Conservation (phyloP, 2,797 vertebrate genomes). For the Bucorvus abyssinicus region DNA sequence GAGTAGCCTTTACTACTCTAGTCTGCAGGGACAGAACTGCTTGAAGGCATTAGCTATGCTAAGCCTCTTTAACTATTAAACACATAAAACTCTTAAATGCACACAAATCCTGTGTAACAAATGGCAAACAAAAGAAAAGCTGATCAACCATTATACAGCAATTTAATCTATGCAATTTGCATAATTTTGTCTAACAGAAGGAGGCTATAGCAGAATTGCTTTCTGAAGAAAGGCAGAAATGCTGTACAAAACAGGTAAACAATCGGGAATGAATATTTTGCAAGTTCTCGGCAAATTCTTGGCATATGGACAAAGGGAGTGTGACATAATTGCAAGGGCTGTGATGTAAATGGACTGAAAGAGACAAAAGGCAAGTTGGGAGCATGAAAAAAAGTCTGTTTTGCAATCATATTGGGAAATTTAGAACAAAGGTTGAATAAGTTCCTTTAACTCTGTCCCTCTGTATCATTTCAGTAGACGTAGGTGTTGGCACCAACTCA, state of each 20-base stretch:
- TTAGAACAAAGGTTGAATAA: neutral
- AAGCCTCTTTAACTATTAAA: conserved; percentile 69
- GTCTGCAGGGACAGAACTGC: conserved; percentile 13
- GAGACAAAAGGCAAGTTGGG: neutral
- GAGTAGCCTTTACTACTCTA: neutral
- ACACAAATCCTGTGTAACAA: conserved; percentile 61
- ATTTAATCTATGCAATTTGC: conserved; percentile 60
- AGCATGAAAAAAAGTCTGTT: neutral
- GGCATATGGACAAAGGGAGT: neutral
- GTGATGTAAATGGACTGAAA: neutral
- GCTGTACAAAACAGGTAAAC: conserved; percentile 46
- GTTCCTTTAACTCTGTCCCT: neutral
- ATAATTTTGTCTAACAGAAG: conserved; percentile 52
- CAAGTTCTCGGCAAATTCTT: conserved; percentile 7
- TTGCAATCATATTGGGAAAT: neutral
- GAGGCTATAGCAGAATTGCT: neutral
- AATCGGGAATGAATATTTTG: conserved; percentile 5
- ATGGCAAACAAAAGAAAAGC: conserved; percentile 66
- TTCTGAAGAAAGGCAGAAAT: neutral
- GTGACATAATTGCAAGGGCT: neutral
- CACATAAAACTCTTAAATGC: conserved; percentile 67
- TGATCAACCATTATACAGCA: conserved; percentile 60
- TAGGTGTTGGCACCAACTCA: neutral
- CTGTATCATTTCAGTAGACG: neutral
- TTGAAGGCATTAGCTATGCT: conserved; percentile 60